phyloP scores from a whole-genome alignment of 2,113 vertebrate species.

The Cercocebus atys region DNA sequence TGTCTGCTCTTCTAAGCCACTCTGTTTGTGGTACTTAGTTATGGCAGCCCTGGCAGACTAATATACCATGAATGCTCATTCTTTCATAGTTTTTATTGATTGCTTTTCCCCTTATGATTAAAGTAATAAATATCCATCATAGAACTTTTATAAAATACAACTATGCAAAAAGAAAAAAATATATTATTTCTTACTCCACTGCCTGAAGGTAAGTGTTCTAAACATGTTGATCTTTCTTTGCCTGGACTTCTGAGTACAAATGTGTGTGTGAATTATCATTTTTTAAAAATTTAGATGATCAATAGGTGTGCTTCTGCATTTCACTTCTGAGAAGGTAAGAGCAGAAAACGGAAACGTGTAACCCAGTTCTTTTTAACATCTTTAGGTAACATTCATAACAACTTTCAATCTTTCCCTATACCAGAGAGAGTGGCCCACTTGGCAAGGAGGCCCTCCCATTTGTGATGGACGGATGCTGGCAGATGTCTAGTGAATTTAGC shows the following conservation, averaged over 20 bases:
- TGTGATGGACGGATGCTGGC: conserved; percentile 1
- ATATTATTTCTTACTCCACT: background rate
- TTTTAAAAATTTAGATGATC: background rate
- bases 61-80: background rate
- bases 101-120: background rate
- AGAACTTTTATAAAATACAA: background rate
- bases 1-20: background rate
- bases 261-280: background rate
- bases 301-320: background rate
- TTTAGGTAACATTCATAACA: conserved; percentile 16
- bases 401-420: background rate
- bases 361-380: background rate
- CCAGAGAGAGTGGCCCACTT: background rate
- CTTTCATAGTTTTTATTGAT: background rate
- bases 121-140: background rate
- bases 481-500: background rate
- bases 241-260: background rate
- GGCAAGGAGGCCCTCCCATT: background rate
- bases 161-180: background rate
- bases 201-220: background rate
- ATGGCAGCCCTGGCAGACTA: background rate
- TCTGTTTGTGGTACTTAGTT: background rate
- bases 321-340: background rate
- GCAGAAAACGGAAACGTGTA: background rate
- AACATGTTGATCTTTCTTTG: background rate